Conservation (phyloP, 2,113 vertebrate genomes). For the Macrotis lagotis region DNA sequence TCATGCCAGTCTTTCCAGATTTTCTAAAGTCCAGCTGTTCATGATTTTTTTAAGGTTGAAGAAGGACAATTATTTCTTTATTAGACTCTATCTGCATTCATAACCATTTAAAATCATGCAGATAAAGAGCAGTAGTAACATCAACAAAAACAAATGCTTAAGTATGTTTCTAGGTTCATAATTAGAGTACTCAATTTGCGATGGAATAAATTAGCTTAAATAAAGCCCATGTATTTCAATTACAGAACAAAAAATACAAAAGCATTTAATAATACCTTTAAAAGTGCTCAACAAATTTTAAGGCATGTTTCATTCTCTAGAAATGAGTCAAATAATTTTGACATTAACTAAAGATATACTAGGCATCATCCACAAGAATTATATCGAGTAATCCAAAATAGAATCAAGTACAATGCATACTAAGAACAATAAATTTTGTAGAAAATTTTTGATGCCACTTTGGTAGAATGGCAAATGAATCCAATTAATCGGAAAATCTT, state of each 20-base stretch:
- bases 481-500: constrained; percentile 2
- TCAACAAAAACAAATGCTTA: constrained; percentile 62
- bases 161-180: constrained; percentile 54
- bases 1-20: no score
- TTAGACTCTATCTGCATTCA: constrained; percentile 53
- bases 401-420: constrained; percentile 10
- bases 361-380: constrained; percentile 28
- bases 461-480: constrained; percentile 22
- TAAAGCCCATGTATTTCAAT: constrained; percentile 58
- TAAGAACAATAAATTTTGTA: constrained; percentile 9
- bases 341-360: constrained; percentile 23
- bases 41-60: constrained; percentile 33
- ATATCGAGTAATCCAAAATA: background rate
- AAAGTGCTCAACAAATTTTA: constrained; percentile 32
- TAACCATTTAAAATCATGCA: constrained; percentile 68
- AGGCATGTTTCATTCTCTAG: constrained; percentile 41
- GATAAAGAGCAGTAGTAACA: constrained; percentile 43
- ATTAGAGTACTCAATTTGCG: constrained; percentile 43
- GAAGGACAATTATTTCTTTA: constrained; percentile 46
- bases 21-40: no score
- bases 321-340: constrained; percentile 22
- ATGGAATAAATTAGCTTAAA: constrained; percentile 40
- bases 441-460: constrained; percentile 49
- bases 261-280: constrained; percentile 65
- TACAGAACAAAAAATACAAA: constrained; percentile 76